These are phyloP conservation scores for Phoronis australis DNA, from an alignment of 2,888 invertebrate genomes.

Conservation along the genomic window DNA sequence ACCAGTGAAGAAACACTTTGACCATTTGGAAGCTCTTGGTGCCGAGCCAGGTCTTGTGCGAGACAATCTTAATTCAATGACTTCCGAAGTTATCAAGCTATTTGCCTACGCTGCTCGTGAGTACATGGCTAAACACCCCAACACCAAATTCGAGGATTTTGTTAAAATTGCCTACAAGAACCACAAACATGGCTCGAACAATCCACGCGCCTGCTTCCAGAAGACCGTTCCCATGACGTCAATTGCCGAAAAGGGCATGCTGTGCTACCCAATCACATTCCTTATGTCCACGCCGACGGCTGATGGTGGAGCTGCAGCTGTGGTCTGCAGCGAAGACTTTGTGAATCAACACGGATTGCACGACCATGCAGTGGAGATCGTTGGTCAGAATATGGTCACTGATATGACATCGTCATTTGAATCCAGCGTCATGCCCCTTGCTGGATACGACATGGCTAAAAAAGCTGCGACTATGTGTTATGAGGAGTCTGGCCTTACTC, in stretches of 20 bases:
- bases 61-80: constrained; percentile 35
- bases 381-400: constrained; percentile 15
- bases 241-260: constrained; percentile 24
- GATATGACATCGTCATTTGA: constrained; percentile 14
- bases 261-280: constrained; percentile 41
- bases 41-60: constrained; percentile 32
- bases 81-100: constrained; percentile 43
- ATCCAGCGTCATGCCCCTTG: constrained; percentile 9
- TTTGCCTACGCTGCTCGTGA: constrained; percentile 45
- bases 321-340: constrained; percentile 13
- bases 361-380: constrained; percentile 10
- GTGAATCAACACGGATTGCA: constrained; percentile 4
- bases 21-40: constrained; percentile 36
- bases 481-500: constrained; percentile 6
- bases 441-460: constrained; percentile 13
- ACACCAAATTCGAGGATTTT: constrained; percentile 25
- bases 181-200: constrained; percentile 36
- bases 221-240: constrained; percentile 20
- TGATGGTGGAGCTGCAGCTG: constrained; percentile 16
- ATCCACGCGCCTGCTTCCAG: constrained; percentile 34
- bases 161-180: constrained; percentile 39
- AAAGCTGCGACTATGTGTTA: constrained; percentile 8
- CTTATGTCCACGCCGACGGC: constrained; percentile 31
- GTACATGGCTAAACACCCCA: constrained; percentile 32
- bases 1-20: constrained; percentile 37